Base-by-base conservation (phyloP, 2,888 invertebrate genomes). In the Spodoptera exigua region DNA sequence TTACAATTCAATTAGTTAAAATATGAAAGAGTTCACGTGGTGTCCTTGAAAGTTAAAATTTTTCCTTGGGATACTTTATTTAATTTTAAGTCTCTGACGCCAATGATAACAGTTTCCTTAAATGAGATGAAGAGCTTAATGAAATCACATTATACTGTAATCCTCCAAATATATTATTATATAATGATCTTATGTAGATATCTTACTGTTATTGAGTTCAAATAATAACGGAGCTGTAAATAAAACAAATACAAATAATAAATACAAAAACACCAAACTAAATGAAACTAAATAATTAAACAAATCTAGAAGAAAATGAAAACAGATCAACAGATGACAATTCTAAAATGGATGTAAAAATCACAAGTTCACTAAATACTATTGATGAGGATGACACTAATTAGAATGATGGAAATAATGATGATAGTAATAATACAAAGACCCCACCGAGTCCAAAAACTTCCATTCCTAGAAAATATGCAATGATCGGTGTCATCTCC, bases 181-280 rank as follows among this genome's bases (percentile, higher is more conserved):
- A 34, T 35, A n/a, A n/a, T n/a, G n/a, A n/a, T n/a, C n/a, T n/a
- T n/a, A n/a, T n/a, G n/a, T n/a, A n/a, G n/a, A n/a, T n/a, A 12
- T 17, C 60, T 60, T 47, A 66, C 61, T 66, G 46, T 54, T 16
- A 11, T n/a, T 46, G 39, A 65, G 16, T 54, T 44, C 27, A 41
- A 66, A 41, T 49, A 61, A 17, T 40, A 49, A 53, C 4, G 36
- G 18, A 49, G 41, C 52, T 62, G 41, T 11, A 62, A 67, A 66
- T 39, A 56, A 66, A 61, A 49, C 21, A 47, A 5, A 39, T 35
- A 27, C 14, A 47, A 32, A 58, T 41, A 21, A 41, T 11, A 58
- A 37, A 47, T 53, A 48, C 2, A 40, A 10, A 41, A 43, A 36
- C 27, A 34, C 9, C 36, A 18, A 47, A 13, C 13, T 47, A 16